Evolutionary conservation across 2,797 vertebrate species (phyloP).

Genomic region (Crotalus adamanteus): DNA sequence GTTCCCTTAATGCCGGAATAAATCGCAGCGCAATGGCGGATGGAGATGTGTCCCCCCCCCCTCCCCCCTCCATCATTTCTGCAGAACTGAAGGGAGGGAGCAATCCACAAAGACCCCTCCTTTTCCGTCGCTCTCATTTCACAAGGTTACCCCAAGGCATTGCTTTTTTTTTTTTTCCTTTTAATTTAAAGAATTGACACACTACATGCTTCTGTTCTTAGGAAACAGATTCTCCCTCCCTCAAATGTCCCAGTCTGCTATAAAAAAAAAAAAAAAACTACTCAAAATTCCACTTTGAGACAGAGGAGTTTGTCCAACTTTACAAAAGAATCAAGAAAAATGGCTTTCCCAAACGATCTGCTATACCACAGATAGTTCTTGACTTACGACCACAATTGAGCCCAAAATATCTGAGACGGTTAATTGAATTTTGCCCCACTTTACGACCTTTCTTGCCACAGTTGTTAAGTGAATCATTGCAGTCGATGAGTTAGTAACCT

Average conservation of each 20-base stretch:
- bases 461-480: not conserved
- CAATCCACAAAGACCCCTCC: no score
- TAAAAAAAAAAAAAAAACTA: not conserved
- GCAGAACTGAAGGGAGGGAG: not conserved
- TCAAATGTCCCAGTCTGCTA: not conserved
- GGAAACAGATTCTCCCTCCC: no score
- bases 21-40: not conserved
- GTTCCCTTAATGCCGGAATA: not conserved
- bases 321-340: not conserved
- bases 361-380: not conserved
- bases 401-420: no score
- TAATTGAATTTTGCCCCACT: not conserved
- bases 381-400: not conserved
- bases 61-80: no score
- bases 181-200: not conserved
- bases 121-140: constrained; percentile 8
- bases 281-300: not conserved
- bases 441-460: not conserved
- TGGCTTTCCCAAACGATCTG: not conserved
- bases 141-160: constrained; percentile 4
- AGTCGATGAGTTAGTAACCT: not conserved
- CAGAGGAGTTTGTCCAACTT: not conserved
- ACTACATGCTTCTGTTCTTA: not conserved
- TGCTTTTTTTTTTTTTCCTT: not conserved
- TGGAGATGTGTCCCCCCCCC: not conserved